Evolutionary conservation across 1,140 invertebrate genomes (phyloP).

Genomic region (Lasioglossum albipes): DNA sequence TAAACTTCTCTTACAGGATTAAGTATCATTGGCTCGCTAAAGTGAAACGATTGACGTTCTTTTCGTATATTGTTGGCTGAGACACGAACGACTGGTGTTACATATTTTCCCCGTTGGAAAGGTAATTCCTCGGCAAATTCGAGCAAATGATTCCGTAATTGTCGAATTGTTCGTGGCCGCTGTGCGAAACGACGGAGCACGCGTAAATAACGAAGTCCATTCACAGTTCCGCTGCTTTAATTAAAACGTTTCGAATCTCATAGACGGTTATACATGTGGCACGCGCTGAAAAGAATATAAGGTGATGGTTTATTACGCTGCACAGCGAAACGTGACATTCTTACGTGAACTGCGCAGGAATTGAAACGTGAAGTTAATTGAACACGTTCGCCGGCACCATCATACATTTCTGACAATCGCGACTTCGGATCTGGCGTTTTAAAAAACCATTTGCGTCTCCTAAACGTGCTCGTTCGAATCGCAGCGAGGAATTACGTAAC

Average conservation of each 20-base stretch:
- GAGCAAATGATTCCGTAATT: not conserved
- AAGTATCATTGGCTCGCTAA: too few relatives aligned
- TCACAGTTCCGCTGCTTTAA: constrained; percentile 3
- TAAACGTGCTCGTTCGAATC: too few relatives aligned
- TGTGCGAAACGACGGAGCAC: not conserved
- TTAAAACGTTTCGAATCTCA: constrained; percentile 18
- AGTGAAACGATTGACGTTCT: too few relatives aligned
- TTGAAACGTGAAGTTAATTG: not conserved
- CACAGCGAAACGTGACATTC: not conserved
- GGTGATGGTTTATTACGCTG: not conserved
- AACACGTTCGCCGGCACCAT: not conserved
- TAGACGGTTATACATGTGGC: too few relatives aligned
- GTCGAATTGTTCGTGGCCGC: not conserved
- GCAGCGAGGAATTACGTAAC: too few relatives aligned
- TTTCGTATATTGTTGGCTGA: too few relatives aligned
- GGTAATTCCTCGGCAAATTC: not conserved
- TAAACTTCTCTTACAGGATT: too few relatives aligned
- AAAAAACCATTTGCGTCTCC: too few relatives aligned
- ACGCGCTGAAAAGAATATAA: constrained; percentile 7
- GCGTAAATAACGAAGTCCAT: constrained; percentile 1
- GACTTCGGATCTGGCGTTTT: too few relatives aligned
- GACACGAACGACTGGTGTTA: too few relatives aligned
- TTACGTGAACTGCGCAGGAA: not conserved
- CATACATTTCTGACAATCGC: not conserved
- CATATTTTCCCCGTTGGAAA: too few relatives aligned